Evolutionary conservation across 2,888 invertebrate species (phyloP).

Genomic region (Masnerella sp.): DNA sequence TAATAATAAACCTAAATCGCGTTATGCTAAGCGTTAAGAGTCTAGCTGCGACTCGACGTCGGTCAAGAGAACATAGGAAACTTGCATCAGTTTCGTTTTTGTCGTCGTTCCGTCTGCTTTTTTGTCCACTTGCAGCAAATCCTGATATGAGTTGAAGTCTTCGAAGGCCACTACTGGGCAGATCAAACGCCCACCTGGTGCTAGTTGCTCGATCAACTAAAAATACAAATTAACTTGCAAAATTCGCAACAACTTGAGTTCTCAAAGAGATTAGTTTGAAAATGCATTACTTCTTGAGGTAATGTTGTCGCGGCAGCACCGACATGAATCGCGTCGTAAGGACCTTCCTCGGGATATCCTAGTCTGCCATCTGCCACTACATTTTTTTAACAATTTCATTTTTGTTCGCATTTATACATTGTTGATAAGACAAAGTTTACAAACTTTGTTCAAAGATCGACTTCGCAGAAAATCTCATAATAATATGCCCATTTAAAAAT

Average conservation of each 20-base stretch:
- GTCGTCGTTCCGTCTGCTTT: conserved; percentile 86
- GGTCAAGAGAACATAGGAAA: conserved; percentile 97
- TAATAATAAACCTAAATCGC: conserved; percentile 30
- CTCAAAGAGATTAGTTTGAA: no score
- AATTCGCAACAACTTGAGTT: no score
- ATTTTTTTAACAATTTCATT: conserved; percentile 69
- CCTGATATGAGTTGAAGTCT: conserved; percentile 83
- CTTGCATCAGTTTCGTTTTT: conserved; percentile 92
- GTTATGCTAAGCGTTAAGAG: conserved; percentile 10
- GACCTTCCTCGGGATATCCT: conserved; percentile 86
- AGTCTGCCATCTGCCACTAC: conserved; percentile 91
- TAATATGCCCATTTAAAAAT: conserved; percentile 18
- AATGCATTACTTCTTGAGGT: conserved; percentile 84
- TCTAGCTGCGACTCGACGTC: conserved; percentile 85
- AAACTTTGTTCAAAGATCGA: no score
- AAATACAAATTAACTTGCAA: neutral
- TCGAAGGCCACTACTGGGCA: conserved; percentile 94
- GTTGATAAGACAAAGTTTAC: no score
- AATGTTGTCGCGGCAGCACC: conserved; percentile 91
- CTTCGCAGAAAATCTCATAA: no score
- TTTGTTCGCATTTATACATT: no score
- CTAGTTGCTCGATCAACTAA: conserved; percentile 90
- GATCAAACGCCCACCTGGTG: conserved; percentile 94
- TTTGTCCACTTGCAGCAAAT: conserved; percentile 89
- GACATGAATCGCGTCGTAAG: conserved; percentile 96